These are phyloP conservation scores for Leuciscus waleckii DNA, from an alignment of 2,797 vertebrate genomes.

Conservation along the genomic window DNA sequence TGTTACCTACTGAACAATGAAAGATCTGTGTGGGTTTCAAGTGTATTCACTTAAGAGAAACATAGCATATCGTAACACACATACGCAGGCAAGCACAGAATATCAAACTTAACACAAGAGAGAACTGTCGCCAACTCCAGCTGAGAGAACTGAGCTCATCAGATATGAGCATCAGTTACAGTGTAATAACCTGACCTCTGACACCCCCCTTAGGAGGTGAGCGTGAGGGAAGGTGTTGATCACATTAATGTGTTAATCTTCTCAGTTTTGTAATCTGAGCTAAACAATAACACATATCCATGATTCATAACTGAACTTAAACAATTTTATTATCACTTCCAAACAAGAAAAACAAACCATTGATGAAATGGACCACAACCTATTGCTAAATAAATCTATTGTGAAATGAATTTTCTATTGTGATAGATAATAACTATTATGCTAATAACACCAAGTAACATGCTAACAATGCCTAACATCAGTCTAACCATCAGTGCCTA, in stretches of 20 bases:
- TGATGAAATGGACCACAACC: neutral
- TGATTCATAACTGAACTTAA: slow-evolving; percentile 20
- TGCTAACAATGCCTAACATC: too few relatives aligned
- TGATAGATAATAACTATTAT: neutral
- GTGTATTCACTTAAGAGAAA: slow-evolving; percentile 19
- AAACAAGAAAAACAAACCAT: neutral
- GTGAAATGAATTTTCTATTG: neutral
- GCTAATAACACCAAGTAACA: too few relatives aligned
- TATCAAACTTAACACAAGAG: slow-evolving; percentile 17
- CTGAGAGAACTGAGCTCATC: slow-evolving; percentile 57
- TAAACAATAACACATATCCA: slow-evolving; percentile 21
- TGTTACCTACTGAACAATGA: slow-evolving; percentile 1
- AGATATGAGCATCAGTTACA: slow-evolving; percentile 60
- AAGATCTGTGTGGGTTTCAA: neutral
- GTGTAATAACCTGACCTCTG: slow-evolving; percentile 58
- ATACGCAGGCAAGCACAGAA: slow-evolving; percentile 15
- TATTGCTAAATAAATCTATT: slow-evolving; percentile 3
- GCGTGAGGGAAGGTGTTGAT: slow-evolving; percentile 35
- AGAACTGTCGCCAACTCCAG: slow-evolving; percentile 59
- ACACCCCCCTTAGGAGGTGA: slow-evolving; percentile 41
- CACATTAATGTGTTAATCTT: slow-evolving; percentile 46
- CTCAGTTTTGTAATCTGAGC: slow-evolving; percentile 28
- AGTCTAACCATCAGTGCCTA: too few relatives aligned
- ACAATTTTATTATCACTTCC: neutral
- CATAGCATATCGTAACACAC: slow-evolving; percentile 6